Percentiles rank a stretch among this genome's conserved stretches.
Conservation (phyloP, 2,113 vertebrate genomes). For the Oreocharis arfaki region DNA sequence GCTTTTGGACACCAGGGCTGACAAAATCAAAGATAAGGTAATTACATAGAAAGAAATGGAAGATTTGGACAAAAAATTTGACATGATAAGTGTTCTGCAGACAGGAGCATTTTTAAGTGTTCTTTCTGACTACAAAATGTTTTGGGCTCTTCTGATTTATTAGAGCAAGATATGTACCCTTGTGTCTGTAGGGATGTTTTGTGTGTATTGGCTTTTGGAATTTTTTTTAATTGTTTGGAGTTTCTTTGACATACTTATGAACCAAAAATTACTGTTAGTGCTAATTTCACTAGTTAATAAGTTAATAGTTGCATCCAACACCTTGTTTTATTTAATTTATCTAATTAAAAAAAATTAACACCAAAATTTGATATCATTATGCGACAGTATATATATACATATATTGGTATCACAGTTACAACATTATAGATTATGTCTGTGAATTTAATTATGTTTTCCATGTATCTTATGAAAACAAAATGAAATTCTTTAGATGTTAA, state of each 20-base stretch:
- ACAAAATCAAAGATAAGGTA: conserved; percentile 90
- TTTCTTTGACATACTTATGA: background rate
- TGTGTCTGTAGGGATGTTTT: background rate
- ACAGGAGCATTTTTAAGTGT: background rate
- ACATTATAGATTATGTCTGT: background rate
- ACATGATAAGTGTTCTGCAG: background rate
- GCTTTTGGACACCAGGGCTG: conserved; percentile 70
- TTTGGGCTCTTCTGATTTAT: background rate
- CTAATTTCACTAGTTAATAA: background rate
- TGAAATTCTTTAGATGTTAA: background rate
- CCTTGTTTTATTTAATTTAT: background rate
- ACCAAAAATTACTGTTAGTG: background rate
- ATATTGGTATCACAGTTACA: background rate
- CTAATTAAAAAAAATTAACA: background rate
- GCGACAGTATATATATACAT: background rate
- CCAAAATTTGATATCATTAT: background rate
- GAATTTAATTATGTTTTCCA: background rate
- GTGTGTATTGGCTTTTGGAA: background rate
- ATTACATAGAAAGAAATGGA: background rate
- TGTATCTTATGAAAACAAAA: background rate
- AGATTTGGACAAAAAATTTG: background rate
- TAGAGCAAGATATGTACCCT: background rate
- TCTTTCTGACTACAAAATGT: background rate
- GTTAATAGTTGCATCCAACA: background rate
- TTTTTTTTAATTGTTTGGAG: background rate